Evolutionary conservation across 2,797 vertebrate species (phyloP).

Genomic region (Gallinago nigripennis): DNA sequence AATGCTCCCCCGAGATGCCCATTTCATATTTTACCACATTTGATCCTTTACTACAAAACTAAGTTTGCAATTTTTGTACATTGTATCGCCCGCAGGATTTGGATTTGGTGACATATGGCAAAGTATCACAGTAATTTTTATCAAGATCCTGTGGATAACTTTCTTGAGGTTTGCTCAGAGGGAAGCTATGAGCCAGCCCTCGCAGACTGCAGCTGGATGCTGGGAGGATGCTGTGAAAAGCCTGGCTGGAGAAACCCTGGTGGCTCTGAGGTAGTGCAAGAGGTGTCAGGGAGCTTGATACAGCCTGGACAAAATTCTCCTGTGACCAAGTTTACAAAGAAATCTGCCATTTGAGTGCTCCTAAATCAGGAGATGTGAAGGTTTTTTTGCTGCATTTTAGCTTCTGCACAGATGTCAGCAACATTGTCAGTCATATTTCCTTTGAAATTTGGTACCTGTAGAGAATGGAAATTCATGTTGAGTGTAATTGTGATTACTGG

Average conservation of each 20-base stretch:
- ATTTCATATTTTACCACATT: background rate
- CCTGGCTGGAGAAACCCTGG: background rate
- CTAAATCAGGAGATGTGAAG: background rate
- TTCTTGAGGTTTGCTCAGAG: background rate
- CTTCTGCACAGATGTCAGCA: background rate
- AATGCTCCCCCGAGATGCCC: background rate
- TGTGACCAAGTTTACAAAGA: background rate
- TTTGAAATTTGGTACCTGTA: background rate
- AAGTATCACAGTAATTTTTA: background rate
- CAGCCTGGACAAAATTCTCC: background rate
- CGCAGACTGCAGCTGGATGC: background rate
- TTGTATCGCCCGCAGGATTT: fast-evolving
- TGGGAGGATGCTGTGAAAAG: background rate
- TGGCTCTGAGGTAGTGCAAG: background rate
- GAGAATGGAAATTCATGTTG: background rate
- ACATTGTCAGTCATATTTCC: fast-evolving
- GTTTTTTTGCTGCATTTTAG: background rate
- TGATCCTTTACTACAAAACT: background rate
- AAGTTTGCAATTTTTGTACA: background rate
- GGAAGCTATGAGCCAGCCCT: background rate
- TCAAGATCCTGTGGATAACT: background rate
- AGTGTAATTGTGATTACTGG: background rate
- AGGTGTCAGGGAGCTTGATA: background rate
- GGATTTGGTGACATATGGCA: background rate
- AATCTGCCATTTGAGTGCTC: background rate